These are phyloP conservation scores for Laupala kohalensis DNA, from an alignment of 1,140 invertebrate species.

Conservation along the genomic window DNA sequence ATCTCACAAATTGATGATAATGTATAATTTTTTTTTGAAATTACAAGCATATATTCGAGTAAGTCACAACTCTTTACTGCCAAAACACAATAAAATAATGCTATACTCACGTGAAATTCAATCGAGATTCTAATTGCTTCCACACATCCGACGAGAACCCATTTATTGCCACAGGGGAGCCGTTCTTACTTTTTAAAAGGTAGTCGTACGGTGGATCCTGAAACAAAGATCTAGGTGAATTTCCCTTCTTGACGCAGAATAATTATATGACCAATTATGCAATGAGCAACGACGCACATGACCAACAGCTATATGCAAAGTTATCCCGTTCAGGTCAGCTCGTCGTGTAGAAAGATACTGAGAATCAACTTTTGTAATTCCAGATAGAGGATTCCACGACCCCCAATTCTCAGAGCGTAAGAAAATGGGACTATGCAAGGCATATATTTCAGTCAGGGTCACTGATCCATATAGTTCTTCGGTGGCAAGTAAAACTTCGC, in stretches of 20 bases:
- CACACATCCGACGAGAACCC: not conserved
- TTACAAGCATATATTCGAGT: too few relatives aligned
- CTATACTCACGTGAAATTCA: not conserved
- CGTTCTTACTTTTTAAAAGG: not conserved
- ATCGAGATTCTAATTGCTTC: not conserved
- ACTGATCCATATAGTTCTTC: not conserved
- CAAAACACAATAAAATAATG: too few relatives aligned
- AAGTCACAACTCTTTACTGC: too few relatives aligned
- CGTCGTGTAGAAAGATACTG: not conserved
- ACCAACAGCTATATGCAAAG: not conserved
- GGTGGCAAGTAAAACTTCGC: not conserved
- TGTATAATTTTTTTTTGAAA: not conserved
- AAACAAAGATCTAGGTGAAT: not conserved
- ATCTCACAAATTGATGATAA: not conserved
- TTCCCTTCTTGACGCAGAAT: not conserved
- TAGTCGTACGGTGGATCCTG: not conserved
- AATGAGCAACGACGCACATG: not conserved
- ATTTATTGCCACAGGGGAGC: not conserved
- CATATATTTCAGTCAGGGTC: not conserved
- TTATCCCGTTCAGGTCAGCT: not conserved
- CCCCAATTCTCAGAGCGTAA: not conserved
- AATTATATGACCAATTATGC: not conserved
- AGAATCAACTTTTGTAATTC: not conserved
- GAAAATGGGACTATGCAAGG: not conserved
- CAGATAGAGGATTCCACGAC: not conserved